Base-by-base conservation (phyloP, 2,113 vertebrate species). In the Menidia beryllina region DNA sequence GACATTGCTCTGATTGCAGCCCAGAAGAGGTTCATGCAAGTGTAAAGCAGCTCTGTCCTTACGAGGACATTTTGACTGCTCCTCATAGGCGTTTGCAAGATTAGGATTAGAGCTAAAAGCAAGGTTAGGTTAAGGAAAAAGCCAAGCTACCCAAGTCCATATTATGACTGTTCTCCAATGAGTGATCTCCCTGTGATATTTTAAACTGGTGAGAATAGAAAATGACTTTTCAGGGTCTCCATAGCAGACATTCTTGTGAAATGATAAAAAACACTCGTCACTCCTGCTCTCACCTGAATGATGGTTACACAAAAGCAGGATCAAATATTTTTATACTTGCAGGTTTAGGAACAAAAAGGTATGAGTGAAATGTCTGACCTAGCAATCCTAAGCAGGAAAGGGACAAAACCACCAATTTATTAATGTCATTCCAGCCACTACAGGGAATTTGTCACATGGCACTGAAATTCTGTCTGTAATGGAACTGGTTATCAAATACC, bases 1-100 rank as follows among this genome's bases (percentile, higher is more conserved):
- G 82, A 86, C 80, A 77, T 26, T 54, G 59, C 66, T 81, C 78
- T 84, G 78, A 89, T 82, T 88, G 79, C 82, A 75, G 38, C 26
- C 58, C 21, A 47, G 75, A 76, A 57, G 54, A 77, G 63, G 56
- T 74, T 30, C 68, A 52, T 55, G 27, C 58, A 68, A n/a, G 41
- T 2, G 51, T 21, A 47, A 49, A 34, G 24, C 24, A 75, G 51
- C n/a, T 27, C 34, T 69, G 27, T 30, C 53, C 47, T 47, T 58
- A 15, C 51, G 48, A 68, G 49, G 36, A 48, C 0, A 23, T 19
- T 20, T 30, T 30, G 30, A n/a, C 24, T 54, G 23, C 19, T 68
- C 23, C 2, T n/a, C n/a, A n/a, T n/a, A n/a, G n/a, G n/a, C n/a
- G n/a, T n/a, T n/a, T 59, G 21, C 17, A 0, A 30, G 26, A 14